Percentiles rank a stretch among this genome's conserved stretches.
phyloP scores from a whole-genome alignment of 2,797 vertebrate genomes.

The Crossoptilon crossoptilon region DNA sequence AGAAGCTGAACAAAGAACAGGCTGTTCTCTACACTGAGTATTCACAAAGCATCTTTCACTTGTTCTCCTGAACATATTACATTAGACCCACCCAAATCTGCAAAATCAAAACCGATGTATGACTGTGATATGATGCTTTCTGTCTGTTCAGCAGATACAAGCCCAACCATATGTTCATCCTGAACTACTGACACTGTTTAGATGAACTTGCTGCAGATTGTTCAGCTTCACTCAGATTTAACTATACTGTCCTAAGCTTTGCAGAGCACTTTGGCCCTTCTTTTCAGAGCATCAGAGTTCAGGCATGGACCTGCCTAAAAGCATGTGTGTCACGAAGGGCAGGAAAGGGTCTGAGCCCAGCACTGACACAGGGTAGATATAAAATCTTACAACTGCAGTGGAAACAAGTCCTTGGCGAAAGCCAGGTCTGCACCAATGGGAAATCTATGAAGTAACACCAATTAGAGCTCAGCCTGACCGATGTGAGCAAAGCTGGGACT shows the following conservation, averaged over 20 bases:
- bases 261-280: neutral
- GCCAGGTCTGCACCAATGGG: neutral
- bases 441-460: neutral
- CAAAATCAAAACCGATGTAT: neutral
- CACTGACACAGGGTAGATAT: neutral
- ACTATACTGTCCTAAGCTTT: neutral
- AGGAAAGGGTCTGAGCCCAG: neutral
- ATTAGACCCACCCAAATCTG: neutral
- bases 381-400: neutral
- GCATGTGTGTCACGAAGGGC: neutral
- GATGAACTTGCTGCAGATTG: neutral
- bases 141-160: neutral
- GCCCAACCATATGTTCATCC: neutral
- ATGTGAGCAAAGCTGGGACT: neutral
- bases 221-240: neutral
- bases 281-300: neutral
- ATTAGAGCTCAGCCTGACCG: neutral
- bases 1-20: neutral
- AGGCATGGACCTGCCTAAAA: neutral
- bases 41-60: neutral
- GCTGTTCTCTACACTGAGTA: neutral
- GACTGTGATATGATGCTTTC: neutral
- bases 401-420: accelerated
- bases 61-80: neutral
- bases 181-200: neutral